A percentile compares a stretch with the other conserved stretches of the same genome.
Conservation (phyloP, 2,113 vertebrate genomes). For the Macaca nemestrina region DNA sequence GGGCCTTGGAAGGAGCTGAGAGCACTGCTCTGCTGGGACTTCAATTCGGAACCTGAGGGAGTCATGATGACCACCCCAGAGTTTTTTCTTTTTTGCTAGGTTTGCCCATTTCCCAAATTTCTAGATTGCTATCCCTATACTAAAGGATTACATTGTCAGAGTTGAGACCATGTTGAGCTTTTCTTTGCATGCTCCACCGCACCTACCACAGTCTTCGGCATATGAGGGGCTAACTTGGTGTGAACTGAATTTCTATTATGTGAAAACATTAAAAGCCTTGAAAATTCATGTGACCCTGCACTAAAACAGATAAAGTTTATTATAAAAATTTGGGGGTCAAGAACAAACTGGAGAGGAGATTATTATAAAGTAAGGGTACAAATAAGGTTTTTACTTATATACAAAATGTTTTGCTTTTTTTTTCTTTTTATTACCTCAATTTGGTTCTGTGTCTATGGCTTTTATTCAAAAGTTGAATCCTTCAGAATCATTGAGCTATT, state of each 20-base stretch:
- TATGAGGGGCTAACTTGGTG: not conserved
- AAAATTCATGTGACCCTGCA: not conserved
- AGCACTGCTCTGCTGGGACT: not conserved
- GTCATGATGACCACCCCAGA: not conserved
- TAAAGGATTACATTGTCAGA: not conserved
- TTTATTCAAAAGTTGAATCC: not conserved
- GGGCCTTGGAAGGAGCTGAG: not conserved
- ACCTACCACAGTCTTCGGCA: not conserved
- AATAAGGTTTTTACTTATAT: not conserved
- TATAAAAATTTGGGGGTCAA: not conserved
- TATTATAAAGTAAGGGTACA: not conserved
- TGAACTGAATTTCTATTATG: not conserved
- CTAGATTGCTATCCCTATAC: not conserved
- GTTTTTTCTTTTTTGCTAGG: not conserved
- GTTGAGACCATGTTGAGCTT: not conserved
- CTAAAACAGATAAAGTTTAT: not conserved
- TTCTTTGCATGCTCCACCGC: not conserved
- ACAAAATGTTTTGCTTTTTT: not conserved
- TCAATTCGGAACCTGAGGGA: not conserved
- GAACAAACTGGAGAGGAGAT: not conserved
- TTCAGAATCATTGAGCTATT: not conserved
- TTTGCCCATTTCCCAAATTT: not conserved
- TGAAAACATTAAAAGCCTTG: not conserved
- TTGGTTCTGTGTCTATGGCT: not conserved
- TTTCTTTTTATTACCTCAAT: constrained; percentile 8